A percentile compares a stretch with the other conserved stretches of the same genome.
phyloP scores from a whole-genome alignment of 2,888 invertebrate species.

The Abrostola tripartita region DNA sequence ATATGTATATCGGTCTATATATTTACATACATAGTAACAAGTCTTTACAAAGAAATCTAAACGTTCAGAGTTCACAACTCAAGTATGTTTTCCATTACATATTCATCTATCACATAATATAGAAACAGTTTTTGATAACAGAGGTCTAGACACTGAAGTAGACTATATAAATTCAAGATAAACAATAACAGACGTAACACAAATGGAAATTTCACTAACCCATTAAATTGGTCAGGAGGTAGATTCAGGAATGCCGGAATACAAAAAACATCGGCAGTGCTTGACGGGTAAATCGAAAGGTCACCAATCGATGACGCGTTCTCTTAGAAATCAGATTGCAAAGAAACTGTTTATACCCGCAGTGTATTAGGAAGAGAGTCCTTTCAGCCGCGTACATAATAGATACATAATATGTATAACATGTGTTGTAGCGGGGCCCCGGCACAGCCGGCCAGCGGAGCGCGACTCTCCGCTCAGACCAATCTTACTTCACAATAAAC shows the following conservation, averaged over 20 bases:
- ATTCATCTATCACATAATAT: constrained; percentile 54
- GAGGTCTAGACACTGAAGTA: constrained; percentile 46
- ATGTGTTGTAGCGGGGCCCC: constrained; percentile 17
- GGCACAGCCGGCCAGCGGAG: constrained; percentile 35
- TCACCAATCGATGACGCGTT: constrained; percentile 18
- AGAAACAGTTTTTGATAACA: constrained; percentile 50
- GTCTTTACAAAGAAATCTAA: constrained; percentile 48
- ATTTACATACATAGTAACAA: constrained; percentile 40
- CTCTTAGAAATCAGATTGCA: constrained; percentile 8
- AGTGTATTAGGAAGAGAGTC: constrained; percentile 36
- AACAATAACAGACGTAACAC: constrained; percentile 41
- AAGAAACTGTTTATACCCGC: constrained; percentile 21
- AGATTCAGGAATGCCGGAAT: constrained; percentile 52
- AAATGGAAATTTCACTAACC: constrained; percentile 46
- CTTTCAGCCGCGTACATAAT: constrained; percentile 26
- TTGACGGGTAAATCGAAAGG: constrained; percentile 5
- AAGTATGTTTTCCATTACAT: constrained; percentile 49
- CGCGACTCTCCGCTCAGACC: constrained; percentile 27
- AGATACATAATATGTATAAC: constrained; percentile 24
- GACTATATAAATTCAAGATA: constrained; percentile 48
- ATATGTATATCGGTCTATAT: constrained; percentile 43
- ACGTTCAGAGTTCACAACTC: constrained; percentile 52
- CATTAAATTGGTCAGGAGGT: constrained; percentile 67
- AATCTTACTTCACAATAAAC: constrained; percentile 37
- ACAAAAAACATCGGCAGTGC: constrained; percentile 19